Evolutionary conservation across 2,113 vertebrate species (phyloP).

Genomic region (Pachycephala philippinensis): DNA sequence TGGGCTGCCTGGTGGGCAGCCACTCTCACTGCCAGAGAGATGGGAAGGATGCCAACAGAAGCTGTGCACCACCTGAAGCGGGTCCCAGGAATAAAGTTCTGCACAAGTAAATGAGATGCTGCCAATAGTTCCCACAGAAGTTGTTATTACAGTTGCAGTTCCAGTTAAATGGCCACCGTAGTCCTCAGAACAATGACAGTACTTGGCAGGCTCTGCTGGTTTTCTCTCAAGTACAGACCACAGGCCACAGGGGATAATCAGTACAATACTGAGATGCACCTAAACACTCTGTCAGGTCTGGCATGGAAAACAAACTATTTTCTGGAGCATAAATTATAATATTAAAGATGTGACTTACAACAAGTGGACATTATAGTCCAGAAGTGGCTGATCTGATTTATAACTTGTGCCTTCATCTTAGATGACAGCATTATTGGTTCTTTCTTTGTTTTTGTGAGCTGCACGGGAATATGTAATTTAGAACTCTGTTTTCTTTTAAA

Average conservation of each 20-base stretch:
- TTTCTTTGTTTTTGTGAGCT: background rate
- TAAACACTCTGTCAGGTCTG: background rate
- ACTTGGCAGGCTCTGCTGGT: background rate
- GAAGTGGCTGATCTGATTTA: background rate
- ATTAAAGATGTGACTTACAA: background rate
- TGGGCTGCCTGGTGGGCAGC: background rate
- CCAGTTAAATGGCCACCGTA: background rate
- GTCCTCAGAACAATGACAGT: background rate
- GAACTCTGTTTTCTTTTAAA: slow-evolving; percentile 38
- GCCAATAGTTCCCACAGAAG: background rate
- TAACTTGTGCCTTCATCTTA: background rate
- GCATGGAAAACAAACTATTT: background rate
- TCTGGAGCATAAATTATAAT: background rate
- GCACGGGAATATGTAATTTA: background rate
- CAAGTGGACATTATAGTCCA: background rate
- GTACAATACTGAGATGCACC: background rate
- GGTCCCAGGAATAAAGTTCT: background rate
- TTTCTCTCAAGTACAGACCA: background rate
- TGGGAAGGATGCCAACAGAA: background rate
- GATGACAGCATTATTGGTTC: background rate
- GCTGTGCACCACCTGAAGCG: background rate
- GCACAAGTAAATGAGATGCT: background rate
- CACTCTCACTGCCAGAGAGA: background rate
- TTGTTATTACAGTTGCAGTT: background rate
- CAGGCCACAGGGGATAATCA: background rate